Conservation (phyloP, 2,113 vertebrate genomes). For the Ageneiosus marmoratus region DNA sequence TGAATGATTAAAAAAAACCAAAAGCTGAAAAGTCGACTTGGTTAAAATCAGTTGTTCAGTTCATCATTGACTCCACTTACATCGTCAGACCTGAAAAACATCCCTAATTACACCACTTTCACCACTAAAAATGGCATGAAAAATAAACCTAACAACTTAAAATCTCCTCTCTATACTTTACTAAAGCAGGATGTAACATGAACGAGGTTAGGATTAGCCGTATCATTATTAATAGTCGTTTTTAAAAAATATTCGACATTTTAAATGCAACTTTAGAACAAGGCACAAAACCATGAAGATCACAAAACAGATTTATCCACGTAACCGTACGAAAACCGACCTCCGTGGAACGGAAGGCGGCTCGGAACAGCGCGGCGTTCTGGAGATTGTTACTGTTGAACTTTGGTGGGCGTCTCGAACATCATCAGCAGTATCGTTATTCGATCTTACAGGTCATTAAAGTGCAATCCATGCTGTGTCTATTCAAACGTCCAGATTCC, state of each 20-base stretch:
- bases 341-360: conserved; percentile 62
- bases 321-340: no score
- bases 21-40: conserved; percentile 63
- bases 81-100: conserved; percentile 51
- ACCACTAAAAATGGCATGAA: conserved; percentile 59
- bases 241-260: conserved; percentile 62
- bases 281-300: conserved; percentile 77
- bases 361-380: conserved; percentile 57
- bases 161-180: conserved; percentile 57
- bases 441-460: conserved; percentile 62
- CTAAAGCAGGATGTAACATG: conserved; percentile 42
- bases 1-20: conserved; percentile 74
- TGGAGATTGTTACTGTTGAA: conserved; percentile 55
- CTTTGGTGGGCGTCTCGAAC: conserved; percentile 69
- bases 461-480: conserved; percentile 69
- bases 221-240: conserved; percentile 65
- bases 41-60: conserved; percentile 63
- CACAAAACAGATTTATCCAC: conserved; percentile 62
- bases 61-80: conserved; percentile 59
- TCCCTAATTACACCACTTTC: conserved; percentile 41
- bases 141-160: conserved; percentile 53
- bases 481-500: conserved; percentile 45
- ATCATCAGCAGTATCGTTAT: conserved; percentile 48
- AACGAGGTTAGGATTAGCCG: conserved; percentile 59
- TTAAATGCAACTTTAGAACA: conserved; percentile 74